phyloP scores from a whole-genome alignment of 2,113 vertebrate genomes.

The Sinocyclocheilus anophthalmus region DNA sequence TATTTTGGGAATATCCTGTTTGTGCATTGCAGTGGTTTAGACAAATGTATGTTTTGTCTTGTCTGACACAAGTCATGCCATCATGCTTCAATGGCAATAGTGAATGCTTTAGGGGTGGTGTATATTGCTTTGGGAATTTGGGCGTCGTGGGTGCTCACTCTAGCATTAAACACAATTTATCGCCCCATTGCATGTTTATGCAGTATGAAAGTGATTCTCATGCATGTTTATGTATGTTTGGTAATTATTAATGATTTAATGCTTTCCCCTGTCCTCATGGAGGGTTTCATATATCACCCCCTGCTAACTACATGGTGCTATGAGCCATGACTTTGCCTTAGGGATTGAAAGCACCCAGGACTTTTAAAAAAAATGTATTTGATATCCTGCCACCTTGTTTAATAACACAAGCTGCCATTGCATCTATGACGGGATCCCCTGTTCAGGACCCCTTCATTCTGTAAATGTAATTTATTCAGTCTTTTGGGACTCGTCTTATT shows the following conservation, averaged over 20 bases:
- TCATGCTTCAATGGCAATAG: background rate
- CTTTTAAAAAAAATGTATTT: constrained; percentile 23
- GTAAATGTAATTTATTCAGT: constrained; percentile 60
- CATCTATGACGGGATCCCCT: constrained; percentile 37
- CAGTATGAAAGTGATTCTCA: constrained; percentile 60
- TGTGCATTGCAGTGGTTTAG: constrained; percentile 55
- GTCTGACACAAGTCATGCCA: background rate
- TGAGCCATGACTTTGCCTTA: constrained; percentile 10
- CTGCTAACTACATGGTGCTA: constrained; percentile 40
- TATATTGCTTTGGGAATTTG: constrained; percentile 57
- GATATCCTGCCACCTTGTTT: constrained; percentile 25
- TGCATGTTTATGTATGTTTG: constrained; percentile 52
- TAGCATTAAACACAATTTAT: constrained; percentile 68
- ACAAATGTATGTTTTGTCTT: constrained; percentile 46
- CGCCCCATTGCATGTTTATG: constrained; percentile 60
- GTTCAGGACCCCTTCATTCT: constrained; percentile 61
- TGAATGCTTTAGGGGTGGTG: background rate
- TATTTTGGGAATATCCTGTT: constrained; percentile 72
- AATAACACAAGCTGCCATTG: background rate
- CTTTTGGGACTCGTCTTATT: background rate
- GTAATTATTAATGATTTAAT: constrained; percentile 64
- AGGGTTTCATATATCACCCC: constrained; percentile 40
- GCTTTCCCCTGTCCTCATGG: background rate
- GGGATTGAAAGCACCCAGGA: constrained; percentile 8
- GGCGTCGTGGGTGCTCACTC: constrained; percentile 62